Conservation (phyloP, 1,140 invertebrate genomes). For the Eueides isabella region DNA sequence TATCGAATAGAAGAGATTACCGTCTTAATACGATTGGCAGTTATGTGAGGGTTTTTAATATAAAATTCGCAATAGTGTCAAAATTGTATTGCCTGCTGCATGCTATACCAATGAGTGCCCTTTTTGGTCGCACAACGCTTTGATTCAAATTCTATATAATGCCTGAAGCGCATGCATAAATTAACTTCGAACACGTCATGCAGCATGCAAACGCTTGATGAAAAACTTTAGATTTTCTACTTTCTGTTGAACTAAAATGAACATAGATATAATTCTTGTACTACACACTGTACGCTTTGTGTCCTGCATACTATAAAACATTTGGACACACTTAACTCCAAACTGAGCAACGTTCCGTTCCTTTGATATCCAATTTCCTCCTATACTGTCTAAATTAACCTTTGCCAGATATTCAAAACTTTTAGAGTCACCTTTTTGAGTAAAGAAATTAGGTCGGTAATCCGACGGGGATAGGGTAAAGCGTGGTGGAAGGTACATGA, state of each 20-base stretch:
- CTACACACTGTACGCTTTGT: conserved; percentile 47
- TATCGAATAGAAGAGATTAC: neutral
- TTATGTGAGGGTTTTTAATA: conserved; percentile 41
- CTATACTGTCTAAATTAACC: conserved; percentile 45
- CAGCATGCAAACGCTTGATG: conserved; percentile 79
- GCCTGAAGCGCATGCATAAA: conserved; percentile 67
- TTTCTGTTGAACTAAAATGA: conserved; percentile 28
- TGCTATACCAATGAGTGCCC: conserved; percentile 65
- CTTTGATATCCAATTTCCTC: conserved; percentile 44
- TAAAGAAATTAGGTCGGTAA: conserved; percentile 69
- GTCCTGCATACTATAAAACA: conserved; percentile 48
- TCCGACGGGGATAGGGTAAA: conserved; percentile 72
- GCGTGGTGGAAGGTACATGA: conserved; percentile 80
- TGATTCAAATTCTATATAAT: conserved; percentile 56
- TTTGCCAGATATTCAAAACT: conserved; percentile 72
- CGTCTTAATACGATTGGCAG: conserved; percentile 14
- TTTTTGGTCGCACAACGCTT: conserved; percentile 60
- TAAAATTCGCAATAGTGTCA: conserved; percentile 36
- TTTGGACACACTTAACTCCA: conserved; percentile 65
- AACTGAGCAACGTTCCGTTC: conserved; percentile 56
- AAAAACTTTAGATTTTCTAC: conserved; percentile 28
- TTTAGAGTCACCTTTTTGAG: conserved; percentile 81
- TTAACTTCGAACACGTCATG: conserved; percentile 63
- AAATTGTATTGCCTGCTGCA: conserved; percentile 78
- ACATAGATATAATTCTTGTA: conserved; percentile 42